Base-by-base conservation (phyloP, 1,140 invertebrate genomes). In the Polypedilum vanderplanki region DNA sequence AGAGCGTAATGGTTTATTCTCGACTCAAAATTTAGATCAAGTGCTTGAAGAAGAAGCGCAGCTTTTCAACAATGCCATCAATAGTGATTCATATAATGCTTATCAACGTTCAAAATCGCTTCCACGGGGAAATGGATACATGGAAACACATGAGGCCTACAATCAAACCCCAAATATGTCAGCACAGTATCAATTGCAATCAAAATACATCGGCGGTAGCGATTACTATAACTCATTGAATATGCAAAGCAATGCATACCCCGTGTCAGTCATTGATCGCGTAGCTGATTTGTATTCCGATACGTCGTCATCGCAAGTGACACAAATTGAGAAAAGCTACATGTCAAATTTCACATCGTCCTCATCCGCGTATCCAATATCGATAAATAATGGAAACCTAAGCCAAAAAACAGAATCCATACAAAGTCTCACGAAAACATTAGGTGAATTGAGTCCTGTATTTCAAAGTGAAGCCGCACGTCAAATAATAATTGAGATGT, bases 381-480 rank as follows among this genome's bases (percentile, higher is more conserved):
- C 65, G 7, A 70, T 20, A 17, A 20, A 7, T 18, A 70, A 70
- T 70, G 65, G 65, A 7, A 22, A 64, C 67, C 33, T 74, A 40
- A 40, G 2, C 46, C 75, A 70, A 41, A 82, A 82, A 70, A 82
- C 81, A 1, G 81, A 82, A 9, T 82, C 81, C 4, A 75, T 83
- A 77, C 82, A 83, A 77, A 82, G 82, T 41, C 77, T 85, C 1
- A 83, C 81, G 75, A 82, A 82, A 74, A 82, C 81, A 73, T 73
- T 82, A 0, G 81, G 79, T 0, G 81, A 85, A 75, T 76, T 83
- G 70, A 83, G 84, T 22, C 90, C 91, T 0, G 88, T 93, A 70
- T 94, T 93, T 82, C 92, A 93, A 79, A 93, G 91, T 80, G 92
- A 93, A 81, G 91, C 92, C 3, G 92, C 93, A 0, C 87, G 89